Evolutionary conservation across 2,888 invertebrate species (phyloP).

Genomic region (Unio delphinus): DNA sequence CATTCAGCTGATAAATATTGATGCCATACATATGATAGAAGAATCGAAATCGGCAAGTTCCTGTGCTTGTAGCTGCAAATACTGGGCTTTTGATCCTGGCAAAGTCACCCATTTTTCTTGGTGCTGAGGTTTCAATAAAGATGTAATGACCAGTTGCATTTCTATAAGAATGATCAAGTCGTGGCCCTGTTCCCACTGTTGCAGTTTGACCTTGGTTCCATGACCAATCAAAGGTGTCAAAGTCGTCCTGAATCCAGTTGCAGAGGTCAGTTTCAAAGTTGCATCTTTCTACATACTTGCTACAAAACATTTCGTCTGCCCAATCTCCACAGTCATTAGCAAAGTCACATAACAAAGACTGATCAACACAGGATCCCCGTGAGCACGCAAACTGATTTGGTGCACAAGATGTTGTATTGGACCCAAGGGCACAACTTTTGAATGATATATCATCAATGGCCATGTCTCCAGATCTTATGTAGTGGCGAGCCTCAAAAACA

Average conservation of each 20-base stretch:
- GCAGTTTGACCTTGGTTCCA: conserved; percentile 50
- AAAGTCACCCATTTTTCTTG: conserved; percentile 42
- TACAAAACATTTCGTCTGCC: conserved; percentile 59
- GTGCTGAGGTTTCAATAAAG: conserved; percentile 56
- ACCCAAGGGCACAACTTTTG: conserved; percentile 39
- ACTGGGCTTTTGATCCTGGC: conserved; percentile 57
- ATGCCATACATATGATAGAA: conserved; percentile 64
- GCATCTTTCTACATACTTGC: conserved; percentile 51
- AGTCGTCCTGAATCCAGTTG: conserved; percentile 59
- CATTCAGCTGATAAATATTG: conserved; percentile 54
- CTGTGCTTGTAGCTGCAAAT: conserved; percentile 39
- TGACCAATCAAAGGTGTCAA: conserved; percentile 64
- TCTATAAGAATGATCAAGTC: conserved; percentile 56
- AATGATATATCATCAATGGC: conserved; percentile 67
- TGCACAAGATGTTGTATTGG: conserved; percentile 37
- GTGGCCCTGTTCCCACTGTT: conserved; percentile 59
- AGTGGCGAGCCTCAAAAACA: conserved; percentile 54
- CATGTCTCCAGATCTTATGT: conserved; percentile 41
- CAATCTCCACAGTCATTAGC: conserved; percentile 64
- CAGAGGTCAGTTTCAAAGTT: conserved; percentile 64
- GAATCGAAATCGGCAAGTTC: conserved; percentile 55
- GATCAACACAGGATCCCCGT: conserved; percentile 53
- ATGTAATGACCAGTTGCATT: conserved; percentile 61
- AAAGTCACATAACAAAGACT: conserved; percentile 56
- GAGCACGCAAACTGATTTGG: conserved; percentile 56